A percentile compares a stretch with the other conserved stretches of the same genome.
Evolutionary conservation across 2,113 vertebrate species (phyloP).

Genomic region (Oncorhynchus masou): DNA sequence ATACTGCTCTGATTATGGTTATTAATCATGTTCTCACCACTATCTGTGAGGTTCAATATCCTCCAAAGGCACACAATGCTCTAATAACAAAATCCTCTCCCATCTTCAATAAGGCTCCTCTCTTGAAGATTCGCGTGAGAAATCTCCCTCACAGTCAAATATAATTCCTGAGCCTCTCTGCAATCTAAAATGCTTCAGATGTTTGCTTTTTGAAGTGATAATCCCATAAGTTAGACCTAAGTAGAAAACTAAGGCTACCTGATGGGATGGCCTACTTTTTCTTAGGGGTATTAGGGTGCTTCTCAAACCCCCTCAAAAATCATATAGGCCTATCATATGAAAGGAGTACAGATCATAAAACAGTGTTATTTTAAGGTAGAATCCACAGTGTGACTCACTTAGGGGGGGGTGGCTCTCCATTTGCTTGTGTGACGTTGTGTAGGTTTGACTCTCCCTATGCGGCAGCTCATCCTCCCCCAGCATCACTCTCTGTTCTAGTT

Average conservation of each 20-base stretch:
- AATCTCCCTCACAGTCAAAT: neutral
- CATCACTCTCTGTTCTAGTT: too few species aligned
- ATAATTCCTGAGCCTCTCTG: neutral
- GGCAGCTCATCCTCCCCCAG: conserved; percentile 4
- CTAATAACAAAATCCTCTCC: conserved; percentile 13
- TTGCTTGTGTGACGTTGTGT: conserved; percentile 35
- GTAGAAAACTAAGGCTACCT: neutral
- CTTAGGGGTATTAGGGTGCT: conserved; percentile 19
- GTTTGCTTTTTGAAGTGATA: conserved; percentile 41
- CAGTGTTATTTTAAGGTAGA: conserved; percentile 11
- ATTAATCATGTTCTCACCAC: conserved; percentile 28
- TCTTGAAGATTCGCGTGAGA: neutral
- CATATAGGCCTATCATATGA: conserved; percentile 8
- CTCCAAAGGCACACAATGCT: conserved; percentile 4
- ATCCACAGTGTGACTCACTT: conserved; percentile 15
- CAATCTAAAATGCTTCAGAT: conserved; percentile 35
- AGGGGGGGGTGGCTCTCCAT: conserved; percentile 32
- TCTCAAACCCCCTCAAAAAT: conserved; percentile 16
- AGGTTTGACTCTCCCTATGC: conserved; percentile 25
- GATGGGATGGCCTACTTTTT: conserved; percentile 41
- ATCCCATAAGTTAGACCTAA: conserved; percentile 26
- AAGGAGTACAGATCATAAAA: conserved; percentile 15
- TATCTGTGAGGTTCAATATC: conserved; percentile 8
- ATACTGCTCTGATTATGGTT: conserved; percentile 10
- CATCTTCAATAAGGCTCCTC: neutral